Base-by-base conservation (phyloP, 1,140 invertebrate genomes). In the Plectrocnemia conspersa region DNA sequence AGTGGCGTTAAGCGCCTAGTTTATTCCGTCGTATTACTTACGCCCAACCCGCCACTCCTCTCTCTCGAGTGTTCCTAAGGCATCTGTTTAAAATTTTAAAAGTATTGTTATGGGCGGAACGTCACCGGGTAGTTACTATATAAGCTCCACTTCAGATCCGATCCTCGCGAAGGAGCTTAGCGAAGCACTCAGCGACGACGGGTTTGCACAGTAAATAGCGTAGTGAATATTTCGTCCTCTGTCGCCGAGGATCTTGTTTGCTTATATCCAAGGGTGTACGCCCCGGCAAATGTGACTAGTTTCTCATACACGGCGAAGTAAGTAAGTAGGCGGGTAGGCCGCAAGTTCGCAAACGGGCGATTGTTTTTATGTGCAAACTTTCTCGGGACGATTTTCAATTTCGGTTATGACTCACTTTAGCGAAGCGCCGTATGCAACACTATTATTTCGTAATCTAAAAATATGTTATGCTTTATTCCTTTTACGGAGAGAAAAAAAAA, bases 191-290 rank as follows among this genome's bases (percentile, higher is more conserved):
- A 38, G 27, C 47, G 15, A 19, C 36, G 29, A n/a, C 35, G 35
- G 38, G 47, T 50, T 50, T 50, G 35, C 47, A 4, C 16, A 50
- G 47, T 50, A 50, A 50, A 50, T 50, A 50, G 47, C 29, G 32
- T 23, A 38, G 21, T 50, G 47, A 50, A 50, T 50, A 50, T 50
- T 50, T 50, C 32, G 32, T 44, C 41, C 44, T 16, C 1, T n/a
- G 3, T 11, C 25, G 45, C 18, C 1, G 16, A 15, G n/a, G 21
- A 24, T 18, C 33, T 44, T 44, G 50, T 50, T 50, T 50, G 19
- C 47, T 35, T 50, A 50, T 50, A 38, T 50, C 33, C 46, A 36
- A 35, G 36, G 5, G 29, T 25, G 42, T 24, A 47, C 21, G 36
- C n/a, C 9, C 11, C 21, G 36, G 10, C 15, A 18, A 13, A 40